These are phyloP conservation scores for Samia ricini DNA, from an alignment of 1,140 invertebrate genomes.

Conservation along the genomic window DNA sequence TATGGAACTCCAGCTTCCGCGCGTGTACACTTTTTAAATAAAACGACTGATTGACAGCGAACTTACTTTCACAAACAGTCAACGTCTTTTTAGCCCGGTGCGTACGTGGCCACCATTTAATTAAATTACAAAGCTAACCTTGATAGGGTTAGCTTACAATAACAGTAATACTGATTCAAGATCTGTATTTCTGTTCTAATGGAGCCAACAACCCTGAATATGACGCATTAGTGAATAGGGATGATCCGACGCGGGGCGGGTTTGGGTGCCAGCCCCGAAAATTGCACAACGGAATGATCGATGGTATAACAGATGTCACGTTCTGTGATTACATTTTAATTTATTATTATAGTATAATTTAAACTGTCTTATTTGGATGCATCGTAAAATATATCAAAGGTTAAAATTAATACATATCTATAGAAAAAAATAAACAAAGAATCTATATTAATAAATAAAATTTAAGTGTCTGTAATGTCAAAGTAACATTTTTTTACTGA, in stretches of 20 bases:
- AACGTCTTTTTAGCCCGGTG: too few species aligned
- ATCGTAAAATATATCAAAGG: too few species aligned
- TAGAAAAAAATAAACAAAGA: not conserved
- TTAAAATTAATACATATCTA: too few species aligned
- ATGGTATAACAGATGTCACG: conserved; percentile 55
- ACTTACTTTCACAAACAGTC: too few species aligned
- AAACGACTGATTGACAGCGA: too few species aligned
- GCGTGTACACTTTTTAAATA: too few species aligned
- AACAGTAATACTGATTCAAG: not conserved
- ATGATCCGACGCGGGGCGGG: conserved; percentile 48
- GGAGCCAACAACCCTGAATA: conserved; percentile 15
- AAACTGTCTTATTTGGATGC: not conserved
- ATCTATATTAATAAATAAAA: not conserved
- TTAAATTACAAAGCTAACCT: too few species aligned
- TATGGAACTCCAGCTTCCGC: too few species aligned
- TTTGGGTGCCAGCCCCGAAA: conserved; percentile 51
- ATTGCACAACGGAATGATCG: conserved; percentile 59
- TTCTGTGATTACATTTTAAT: conserved; percentile 42
- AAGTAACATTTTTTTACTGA: too few species aligned
- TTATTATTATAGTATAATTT: not conserved
- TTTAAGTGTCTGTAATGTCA: too few species aligned
- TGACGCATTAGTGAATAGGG: conserved; percentile 53
- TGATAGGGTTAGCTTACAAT: too few species aligned
- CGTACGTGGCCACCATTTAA: too few species aligned
- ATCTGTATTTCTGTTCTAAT: not conserved